Conservation (phyloP, 1,140 invertebrate genomes). For the Homalodisca vitripennis region DNA sequence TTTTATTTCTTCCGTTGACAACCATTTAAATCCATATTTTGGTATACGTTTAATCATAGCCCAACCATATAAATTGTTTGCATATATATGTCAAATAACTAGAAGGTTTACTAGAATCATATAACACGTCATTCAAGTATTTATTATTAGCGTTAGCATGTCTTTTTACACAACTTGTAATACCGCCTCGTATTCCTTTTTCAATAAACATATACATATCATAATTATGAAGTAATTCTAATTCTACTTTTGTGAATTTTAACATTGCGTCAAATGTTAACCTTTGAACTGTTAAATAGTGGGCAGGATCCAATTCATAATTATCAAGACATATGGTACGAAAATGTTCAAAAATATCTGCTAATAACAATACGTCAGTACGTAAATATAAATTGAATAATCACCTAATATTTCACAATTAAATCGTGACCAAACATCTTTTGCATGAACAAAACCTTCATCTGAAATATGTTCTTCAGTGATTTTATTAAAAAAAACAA, state of each 20-base stretch:
- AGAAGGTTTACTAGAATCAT: background rate
- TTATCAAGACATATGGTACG: constrained; percentile 26
- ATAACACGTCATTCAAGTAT: background rate
- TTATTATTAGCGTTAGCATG: background rate
- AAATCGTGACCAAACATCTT: constrained; percentile 47
- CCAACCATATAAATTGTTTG: background rate
- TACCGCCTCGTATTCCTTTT: no score
- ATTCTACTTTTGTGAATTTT: no score
- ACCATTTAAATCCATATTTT: background rate
- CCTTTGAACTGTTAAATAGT: no score
- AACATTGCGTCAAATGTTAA: no score
- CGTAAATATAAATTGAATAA: constrained; percentile 50
- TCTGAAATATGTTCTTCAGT: no score
- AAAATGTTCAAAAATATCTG: constrained; percentile 50
- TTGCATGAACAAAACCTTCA: constrained; percentile 39
- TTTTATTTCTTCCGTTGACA: background rate
- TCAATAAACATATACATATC: background rate
- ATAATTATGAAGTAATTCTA: background rate
- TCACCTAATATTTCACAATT: constrained; percentile 48
- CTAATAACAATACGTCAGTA: constrained; percentile 48
- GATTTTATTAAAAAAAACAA: constrained; percentile 46
- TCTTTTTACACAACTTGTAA: no score
- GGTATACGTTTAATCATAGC: background rate
- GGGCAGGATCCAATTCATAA: no score
- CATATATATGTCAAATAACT: background rate